Conservation (phyloP, 2,113 vertebrate genomes). For the Ctenomys sociabilis region DNA sequence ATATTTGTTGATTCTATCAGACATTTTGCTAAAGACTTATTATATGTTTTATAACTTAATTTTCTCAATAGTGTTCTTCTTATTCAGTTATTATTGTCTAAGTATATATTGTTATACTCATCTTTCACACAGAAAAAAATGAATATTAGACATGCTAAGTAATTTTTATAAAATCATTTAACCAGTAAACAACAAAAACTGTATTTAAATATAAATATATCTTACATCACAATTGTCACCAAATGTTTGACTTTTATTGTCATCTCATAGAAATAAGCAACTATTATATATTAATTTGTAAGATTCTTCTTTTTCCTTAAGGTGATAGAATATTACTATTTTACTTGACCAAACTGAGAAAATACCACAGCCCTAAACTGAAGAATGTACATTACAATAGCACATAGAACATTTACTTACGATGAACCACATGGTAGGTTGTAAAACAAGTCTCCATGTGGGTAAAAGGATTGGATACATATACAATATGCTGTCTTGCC, state of each 20-base stretch:
- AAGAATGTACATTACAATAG: background rate
- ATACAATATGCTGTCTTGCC: background rate
- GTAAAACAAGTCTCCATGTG: background rate
- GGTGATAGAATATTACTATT: background rate
- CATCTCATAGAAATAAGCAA: background rate
- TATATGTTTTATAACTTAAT: background rate
- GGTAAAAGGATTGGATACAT: background rate
- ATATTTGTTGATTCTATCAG: background rate
- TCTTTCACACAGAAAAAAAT: background rate
- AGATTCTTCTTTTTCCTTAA: no score
- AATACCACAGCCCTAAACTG: background rate
- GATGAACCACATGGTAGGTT: background rate
- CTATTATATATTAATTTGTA: background rate
- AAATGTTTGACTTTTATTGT: constrained; percentile 1
- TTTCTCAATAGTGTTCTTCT: background rate
- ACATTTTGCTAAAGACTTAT: background rate
- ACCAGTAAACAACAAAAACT: background rate
- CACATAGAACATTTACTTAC: background rate
- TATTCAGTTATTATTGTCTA: background rate
- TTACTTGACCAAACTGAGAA: background rate
- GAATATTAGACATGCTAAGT: background rate
- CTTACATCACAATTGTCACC: background rate
- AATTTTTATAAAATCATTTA: background rate
- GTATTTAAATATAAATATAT: background rate
- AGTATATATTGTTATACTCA: background rate